Conservation (phyloP, 2,888 invertebrate genomes). For the Heliconius cydno region DNA sequence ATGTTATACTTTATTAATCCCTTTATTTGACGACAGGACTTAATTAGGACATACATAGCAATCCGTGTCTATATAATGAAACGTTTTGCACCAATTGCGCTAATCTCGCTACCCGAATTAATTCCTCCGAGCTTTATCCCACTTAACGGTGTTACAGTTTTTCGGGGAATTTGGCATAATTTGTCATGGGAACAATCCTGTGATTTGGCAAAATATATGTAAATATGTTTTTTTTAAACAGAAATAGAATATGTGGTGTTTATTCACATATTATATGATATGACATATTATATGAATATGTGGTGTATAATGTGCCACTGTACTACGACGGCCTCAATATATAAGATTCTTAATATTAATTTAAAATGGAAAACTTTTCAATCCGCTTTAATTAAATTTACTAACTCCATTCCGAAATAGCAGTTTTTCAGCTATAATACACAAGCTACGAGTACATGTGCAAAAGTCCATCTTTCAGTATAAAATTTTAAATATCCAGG, state of each 20-base stretch:
- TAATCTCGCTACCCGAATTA: constrained; percentile 7
- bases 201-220: neutral
- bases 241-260: neutral
- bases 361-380: neutral
- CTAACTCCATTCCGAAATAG: neutral
- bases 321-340: too few species aligned
- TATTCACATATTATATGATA: too few species aligned
- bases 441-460: neutral
- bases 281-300: too few species aligned
- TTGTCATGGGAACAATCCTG: neutral
- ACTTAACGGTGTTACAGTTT: neutral
- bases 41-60: constrained; percentile 18
- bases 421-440: constrained; percentile 3
- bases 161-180: neutral
- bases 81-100: constrained; percentile 21
- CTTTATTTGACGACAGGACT: constrained; percentile 11
- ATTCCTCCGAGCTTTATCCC: constrained; percentile 24
- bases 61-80: constrained; percentile 19
- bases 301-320: too few species aligned
- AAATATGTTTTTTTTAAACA: neutral
- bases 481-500: constrained; percentile 24
- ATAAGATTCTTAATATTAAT: too few species aligned
- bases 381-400: neutral
- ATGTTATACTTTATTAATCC: neutral
- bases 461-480: constrained; percentile 3